Percentiles rank a stretch among this genome's conserved stretches.
Conservation (phyloP, 1,140 invertebrate species). For the Bombus affinis region DNA sequence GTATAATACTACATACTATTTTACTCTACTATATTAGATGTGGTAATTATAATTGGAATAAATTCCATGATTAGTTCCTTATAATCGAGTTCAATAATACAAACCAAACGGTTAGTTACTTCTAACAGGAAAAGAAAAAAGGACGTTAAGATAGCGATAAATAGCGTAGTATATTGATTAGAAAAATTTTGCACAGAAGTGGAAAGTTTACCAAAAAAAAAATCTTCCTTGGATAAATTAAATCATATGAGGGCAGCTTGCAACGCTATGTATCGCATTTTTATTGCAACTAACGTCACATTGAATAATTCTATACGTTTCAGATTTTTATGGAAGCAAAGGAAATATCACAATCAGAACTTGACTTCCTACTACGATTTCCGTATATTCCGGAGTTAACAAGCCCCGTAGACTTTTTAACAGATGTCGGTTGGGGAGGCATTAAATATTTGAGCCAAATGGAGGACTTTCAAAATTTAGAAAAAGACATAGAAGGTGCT, state of each 20-base stretch:
- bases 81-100: too few relatives aligned
- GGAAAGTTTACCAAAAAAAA: not conserved
- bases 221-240: not conserved
- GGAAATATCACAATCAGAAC: conserved; percentile 87
- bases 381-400: conserved; percentile 86
- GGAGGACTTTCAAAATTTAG: conserved; percentile 93
- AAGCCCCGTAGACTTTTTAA: conserved; percentile 93
- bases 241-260: too few relatives aligned
- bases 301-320: not conserved
- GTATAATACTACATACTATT: too few relatives aligned
- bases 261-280: not conserved
- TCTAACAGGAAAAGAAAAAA: too few relatives aligned
- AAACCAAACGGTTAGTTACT: too few relatives aligned
- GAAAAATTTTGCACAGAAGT: not conserved
- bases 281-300: not conserved
- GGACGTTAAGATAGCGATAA: too few relatives aligned
- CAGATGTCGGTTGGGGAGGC: conserved; percentile 93
- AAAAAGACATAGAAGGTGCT: conserved; percentile 96
- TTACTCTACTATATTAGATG: too few relatives aligned
- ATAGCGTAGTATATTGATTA: not conserved
- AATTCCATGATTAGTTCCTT: too few relatives aligned
- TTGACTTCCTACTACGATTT: conserved; percentile 95
- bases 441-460: conserved; percentile 90
- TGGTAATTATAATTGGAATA: too few relatives aligned
- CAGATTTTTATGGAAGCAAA: conserved; percentile 88